Evolutionary conservation across 2,888 invertebrate species (phyloP).

Genomic region (Dimorphilus gyrociliatus): DNA sequence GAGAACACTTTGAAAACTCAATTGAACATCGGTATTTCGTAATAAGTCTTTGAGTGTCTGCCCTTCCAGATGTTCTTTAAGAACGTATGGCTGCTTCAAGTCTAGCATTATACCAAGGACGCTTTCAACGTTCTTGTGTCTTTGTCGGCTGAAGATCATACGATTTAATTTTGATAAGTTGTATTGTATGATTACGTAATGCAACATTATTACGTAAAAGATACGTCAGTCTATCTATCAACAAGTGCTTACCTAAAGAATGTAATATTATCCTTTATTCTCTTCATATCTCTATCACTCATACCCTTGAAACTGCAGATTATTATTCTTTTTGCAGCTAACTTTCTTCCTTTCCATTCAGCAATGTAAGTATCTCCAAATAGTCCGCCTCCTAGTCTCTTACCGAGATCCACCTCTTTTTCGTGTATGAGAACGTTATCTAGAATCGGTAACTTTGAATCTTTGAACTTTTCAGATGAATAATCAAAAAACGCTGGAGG

Average conservation of each 20-base stretch:
- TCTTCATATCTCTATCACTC: conserved; percentile 15
- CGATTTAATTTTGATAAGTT: conserved; percentile 1
- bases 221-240: not conserved
- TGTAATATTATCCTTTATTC: conserved; percentile 21
- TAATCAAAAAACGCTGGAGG: too few species aligned
- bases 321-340: conserved; percentile 27
- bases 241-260: conserved; percentile 17
- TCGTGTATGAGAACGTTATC: too few species aligned
- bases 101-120: conserved; percentile 27
- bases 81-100: conserved; percentile 22
- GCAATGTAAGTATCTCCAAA: conserved; percentile 32
- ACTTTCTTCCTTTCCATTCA: conserved; percentile 20
- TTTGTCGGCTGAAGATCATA: conserved; percentile 17
- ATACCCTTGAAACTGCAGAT: conserved; percentile 23
- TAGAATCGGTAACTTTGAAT: too few species aligned
- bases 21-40: too few species aligned
- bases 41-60: conserved; percentile 25
- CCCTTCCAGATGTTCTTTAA: conserved; percentile 26
- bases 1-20: too few species aligned
- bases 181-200: too few species aligned
- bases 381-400: conserved; percentile 29
- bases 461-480: too few species aligned
- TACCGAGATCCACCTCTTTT: too few species aligned
- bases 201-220: not conserved
- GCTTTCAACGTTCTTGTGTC: conserved; percentile 26